phyloP scores from a whole-genome alignment of 2,888 invertebrate genomes.

The Gastracanthus pulcherrimus region DNA sequence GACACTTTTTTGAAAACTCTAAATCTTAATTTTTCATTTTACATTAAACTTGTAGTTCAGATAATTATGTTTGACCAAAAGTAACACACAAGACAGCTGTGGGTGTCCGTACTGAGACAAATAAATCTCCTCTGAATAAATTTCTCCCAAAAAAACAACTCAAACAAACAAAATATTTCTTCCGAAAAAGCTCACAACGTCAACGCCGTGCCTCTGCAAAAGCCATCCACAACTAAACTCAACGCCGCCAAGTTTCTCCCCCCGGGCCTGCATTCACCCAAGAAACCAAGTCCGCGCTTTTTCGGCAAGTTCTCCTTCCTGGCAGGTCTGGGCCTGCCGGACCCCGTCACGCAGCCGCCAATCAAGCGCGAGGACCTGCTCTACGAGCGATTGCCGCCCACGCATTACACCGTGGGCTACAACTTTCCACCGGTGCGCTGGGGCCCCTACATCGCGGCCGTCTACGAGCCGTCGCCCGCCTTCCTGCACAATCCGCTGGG shows the following conservation, averaged over 20 bases:
- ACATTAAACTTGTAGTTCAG: no score
- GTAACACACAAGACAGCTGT: no score
- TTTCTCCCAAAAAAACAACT: background rate
- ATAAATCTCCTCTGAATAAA: no score
- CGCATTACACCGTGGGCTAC: conserved; percentile 30
- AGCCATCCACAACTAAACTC: background rate
- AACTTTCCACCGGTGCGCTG: conserved; percentile 57
- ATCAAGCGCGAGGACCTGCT: conserved; percentile 47
- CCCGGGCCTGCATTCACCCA: background rate
- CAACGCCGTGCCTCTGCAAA: background rate
- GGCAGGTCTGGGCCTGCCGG: conserved; percentile 67
- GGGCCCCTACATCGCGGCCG: conserved; percentile 65
- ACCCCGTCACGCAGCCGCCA: conserved; percentile 30
- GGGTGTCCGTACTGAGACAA: no score
- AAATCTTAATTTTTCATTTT: no score
- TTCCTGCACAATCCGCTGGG: conserved; percentile 26
- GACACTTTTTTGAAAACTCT: no score
- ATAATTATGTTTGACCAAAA: no score
- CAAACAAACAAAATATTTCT: background rate
- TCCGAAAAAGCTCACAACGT: background rate
- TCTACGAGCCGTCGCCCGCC: conserved; percentile 66
- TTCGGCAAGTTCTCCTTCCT: conserved; percentile 69
- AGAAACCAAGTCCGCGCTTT: conserved; percentile 61
- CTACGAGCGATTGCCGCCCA: conserved; percentile 40
- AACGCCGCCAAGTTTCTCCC: background rate